Evolutionary conservation across 2,113 vertebrate species (phyloP).

Genomic region (Caranx melampygus): DNA sequence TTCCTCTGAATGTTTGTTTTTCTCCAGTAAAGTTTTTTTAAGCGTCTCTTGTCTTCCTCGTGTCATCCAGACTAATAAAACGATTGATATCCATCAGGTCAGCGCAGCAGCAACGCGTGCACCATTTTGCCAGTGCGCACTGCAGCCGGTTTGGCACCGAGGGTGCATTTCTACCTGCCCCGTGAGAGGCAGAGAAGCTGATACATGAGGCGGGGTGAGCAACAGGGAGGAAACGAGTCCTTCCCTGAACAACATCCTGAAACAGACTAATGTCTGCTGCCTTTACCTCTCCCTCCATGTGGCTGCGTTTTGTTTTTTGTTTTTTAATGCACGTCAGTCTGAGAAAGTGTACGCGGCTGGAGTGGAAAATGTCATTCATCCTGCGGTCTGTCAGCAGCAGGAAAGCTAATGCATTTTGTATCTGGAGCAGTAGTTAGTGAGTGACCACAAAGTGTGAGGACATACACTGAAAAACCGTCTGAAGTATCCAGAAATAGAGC

Average conservation of each 20-base stretch:
- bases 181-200: constrained; percentile 1
- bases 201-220: constrained; percentile 4
- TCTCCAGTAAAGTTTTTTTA: not conserved
- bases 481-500: not conserved
- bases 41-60: not conserved
- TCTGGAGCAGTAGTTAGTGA: too few species aligned
- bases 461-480: not conserved
- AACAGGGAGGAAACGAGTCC: constrained; percentile 10
- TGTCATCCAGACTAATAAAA: not conserved
- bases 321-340: not conserved
- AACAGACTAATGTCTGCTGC: not conserved
- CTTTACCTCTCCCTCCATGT: not conserved
- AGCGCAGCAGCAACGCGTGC: constrained; percentile 21
- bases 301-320: not conserved
- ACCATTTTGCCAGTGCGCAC: constrained; percentile 34
- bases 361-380: not conserved
- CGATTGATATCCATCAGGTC: not conserved
- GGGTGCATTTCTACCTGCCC: constrained; percentile 12
- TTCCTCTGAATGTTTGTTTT: not conserved
- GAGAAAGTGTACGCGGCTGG: not conserved
- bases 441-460: not conserved
- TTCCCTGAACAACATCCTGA: not conserved
- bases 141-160: constrained; percentile 29
- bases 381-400: not conserved
- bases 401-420: not conserved